phyloP scores from a whole-genome alignment of 1,140 invertebrate species.

The Bombus waltoni region DNA sequence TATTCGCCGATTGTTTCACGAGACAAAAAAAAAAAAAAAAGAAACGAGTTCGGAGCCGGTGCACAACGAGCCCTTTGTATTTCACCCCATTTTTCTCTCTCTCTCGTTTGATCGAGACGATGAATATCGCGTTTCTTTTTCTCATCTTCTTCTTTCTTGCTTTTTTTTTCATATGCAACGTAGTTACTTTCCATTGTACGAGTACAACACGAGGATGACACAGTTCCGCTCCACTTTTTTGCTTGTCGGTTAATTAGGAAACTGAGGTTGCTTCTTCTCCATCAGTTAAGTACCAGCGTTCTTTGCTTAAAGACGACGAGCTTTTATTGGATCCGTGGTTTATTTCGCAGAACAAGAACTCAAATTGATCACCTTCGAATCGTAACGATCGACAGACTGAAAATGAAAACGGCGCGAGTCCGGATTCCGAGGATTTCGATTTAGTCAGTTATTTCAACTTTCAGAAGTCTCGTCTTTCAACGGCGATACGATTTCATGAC shows the following conservation, averaged over 20 bases:
- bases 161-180: neutral
- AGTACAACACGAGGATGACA: neutral
- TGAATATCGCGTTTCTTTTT: neutral
- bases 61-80: conserved; percentile 35
- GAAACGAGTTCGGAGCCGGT: conserved; percentile 1
- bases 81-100: conserved; percentile 11
- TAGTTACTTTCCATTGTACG: neutral
- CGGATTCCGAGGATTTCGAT: too few relatives aligned
- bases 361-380: too few relatives aligned
- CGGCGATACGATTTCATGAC: too few relatives aligned
- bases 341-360: too few relatives aligned
- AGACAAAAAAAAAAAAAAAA: conserved; percentile 16
- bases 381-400: too few relatives aligned
- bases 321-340: neutral
- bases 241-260: neutral
- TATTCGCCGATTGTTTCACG: conserved; percentile 34
- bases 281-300: neutral
- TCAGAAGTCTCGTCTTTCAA: too few relatives aligned
- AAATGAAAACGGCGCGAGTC: too few relatives aligned
- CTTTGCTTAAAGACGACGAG: too few relatives aligned
- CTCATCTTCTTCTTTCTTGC: neutral
- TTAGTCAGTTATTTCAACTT: too few relatives aligned
- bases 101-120: neutral
- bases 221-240: neutral
- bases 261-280: neutral